A percentile compares a stretch with the other conserved stretches of the same genome.
phyloP scores from a whole-genome alignment of 1,140 invertebrate species.

The Bilobella aurantiaca region DNA sequence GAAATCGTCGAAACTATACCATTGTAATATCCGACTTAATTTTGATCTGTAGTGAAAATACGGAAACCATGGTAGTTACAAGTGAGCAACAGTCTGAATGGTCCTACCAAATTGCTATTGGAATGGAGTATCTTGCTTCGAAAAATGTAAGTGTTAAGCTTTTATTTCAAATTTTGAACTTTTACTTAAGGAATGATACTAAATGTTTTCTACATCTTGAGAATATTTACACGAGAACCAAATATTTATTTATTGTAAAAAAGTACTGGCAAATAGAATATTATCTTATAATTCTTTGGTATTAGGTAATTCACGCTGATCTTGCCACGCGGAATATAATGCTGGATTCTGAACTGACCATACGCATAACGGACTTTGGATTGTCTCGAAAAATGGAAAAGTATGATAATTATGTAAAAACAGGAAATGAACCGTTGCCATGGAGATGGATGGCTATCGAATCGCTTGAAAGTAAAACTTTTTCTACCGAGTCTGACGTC shows the following conservation, averaged over 20 bases:
- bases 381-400: slow-evolving; percentile 35
- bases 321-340: slow-evolving; percentile 21
- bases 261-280: too few relatives aligned
- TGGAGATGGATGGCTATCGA: slow-evolving; percentile 46
- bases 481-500: slow-evolving; percentile 43
- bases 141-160: slow-evolving; percentile 5
- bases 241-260: too few relatives aligned
- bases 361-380: slow-evolving; percentile 43
- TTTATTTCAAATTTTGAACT: too few relatives aligned
- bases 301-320: slow-evolving; percentile 21
- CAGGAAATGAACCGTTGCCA: slow-evolving; percentile 36
- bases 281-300: background rate
- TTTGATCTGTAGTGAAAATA: background rate
- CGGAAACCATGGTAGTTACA: background rate
- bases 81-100: background rate
- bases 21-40: background rate
- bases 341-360: background rate
- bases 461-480: slow-evolving; percentile 41
- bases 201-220: too few relatives aligned
- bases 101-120: background rate
- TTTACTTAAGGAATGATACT: too few relatives aligned
- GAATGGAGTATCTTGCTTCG: slow-evolving; percentile 11
- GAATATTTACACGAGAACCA: too few relatives aligned
- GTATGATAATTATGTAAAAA: slow-evolving; percentile 8
- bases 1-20: background rate